Conservation (phyloP, 2,888 invertebrate genomes). For the Tortricodes alternella region DNA sequence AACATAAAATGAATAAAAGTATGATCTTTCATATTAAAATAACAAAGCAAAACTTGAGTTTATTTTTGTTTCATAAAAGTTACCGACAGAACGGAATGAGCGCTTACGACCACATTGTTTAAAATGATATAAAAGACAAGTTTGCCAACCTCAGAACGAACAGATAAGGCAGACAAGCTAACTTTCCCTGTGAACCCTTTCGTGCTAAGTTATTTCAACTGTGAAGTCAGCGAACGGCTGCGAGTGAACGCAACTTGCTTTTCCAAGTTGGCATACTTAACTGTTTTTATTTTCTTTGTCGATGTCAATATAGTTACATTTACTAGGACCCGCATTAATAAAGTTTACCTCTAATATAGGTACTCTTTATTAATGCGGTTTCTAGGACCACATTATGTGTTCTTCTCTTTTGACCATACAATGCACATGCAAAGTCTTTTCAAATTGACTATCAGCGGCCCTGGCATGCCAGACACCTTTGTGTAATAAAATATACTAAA, state of each 20-base stretch:
- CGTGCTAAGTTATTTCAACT: conserved; percentile 34
- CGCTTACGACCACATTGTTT: conserved; percentile 26
- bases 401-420: too few species aligned
- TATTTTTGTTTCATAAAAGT: conserved; percentile 12
- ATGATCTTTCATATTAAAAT: background rate
- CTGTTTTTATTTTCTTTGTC: conserved; percentile 21
- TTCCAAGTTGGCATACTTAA: conserved; percentile 15
- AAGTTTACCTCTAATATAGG: too few species aligned
- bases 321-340: too few species aligned
- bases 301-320: too few species aligned
- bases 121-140: conserved; percentile 31
- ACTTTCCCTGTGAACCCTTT: conserved; percentile 38
- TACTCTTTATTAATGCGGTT: too few species aligned
- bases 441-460: too few species aligned
- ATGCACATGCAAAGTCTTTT: too few species aligned
- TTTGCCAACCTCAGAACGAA: conserved; percentile 35
- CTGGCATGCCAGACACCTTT: too few species aligned
- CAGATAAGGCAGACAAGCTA: conserved; percentile 38
- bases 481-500: too few species aligned
- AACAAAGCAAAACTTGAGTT: background rate
- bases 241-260: conserved; percentile 8
- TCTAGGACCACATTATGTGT: too few species aligned
- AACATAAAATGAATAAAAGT: background rate
- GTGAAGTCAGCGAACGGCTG: conserved; percentile 17
- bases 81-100: conserved; percentile 14